Conservation (phyloP, 2,113 vertebrate genomes). For the Bubo blakistoni region DNA sequence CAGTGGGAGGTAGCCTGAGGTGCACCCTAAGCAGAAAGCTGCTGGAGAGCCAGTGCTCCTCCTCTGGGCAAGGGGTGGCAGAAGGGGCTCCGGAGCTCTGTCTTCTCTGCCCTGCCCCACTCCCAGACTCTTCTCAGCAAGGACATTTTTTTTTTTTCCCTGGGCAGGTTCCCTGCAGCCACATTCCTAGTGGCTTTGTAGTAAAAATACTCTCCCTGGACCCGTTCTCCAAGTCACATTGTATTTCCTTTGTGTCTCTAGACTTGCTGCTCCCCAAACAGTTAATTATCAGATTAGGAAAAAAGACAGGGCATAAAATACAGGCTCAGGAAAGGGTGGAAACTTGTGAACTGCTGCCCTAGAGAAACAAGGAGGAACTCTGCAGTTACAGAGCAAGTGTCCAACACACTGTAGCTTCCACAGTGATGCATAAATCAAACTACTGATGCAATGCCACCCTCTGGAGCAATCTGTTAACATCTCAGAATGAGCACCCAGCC, state of each 20-base stretch:
- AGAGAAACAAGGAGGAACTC: background rate
- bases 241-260: background rate
- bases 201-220: background rate
- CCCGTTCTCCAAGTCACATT: background rate
- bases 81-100: background rate
- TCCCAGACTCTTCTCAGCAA: background rate
- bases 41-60: background rate
- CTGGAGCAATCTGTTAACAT: background rate
- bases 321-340: background rate
- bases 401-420: background rate
- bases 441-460: background rate
- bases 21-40: background rate
- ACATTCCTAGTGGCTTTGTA: background rate
- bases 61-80: background rate
- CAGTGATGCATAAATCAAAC: background rate
- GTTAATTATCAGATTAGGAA: background rate
- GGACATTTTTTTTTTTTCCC: background rate
- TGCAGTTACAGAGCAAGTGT: no score
- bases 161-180: background rate
- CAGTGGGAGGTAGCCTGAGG: background rate
- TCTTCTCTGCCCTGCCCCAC: background rate
- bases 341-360: background rate
- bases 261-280: background rate
- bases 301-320: background rate
- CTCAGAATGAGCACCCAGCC: background rate